Conservation (phyloP, 1,140 invertebrate species). For the Aradophagus sp. region DNA sequence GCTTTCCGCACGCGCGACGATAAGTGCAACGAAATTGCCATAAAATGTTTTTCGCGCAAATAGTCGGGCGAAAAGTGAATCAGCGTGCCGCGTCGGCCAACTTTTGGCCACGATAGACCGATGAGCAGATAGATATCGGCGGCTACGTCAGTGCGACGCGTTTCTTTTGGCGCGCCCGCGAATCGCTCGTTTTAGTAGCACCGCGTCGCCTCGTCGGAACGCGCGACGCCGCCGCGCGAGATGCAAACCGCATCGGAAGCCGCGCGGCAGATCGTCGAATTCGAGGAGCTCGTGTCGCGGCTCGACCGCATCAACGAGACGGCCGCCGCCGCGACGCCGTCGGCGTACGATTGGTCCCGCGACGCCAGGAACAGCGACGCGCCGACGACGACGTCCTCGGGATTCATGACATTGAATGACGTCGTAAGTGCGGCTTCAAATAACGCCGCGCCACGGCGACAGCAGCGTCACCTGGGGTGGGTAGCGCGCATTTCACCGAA, state of each 20-base stretch:
- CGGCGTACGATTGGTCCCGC: conserved; percentile 15
- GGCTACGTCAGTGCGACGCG: conserved; percentile 40
- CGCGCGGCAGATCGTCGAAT: conserved; percentile 69
- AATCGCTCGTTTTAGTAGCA: conserved; percentile 66
- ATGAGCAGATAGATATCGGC: conserved; percentile 37
- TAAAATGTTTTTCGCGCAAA: no score
- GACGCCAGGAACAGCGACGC: conserved; percentile 16
- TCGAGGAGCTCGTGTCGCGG: conserved; percentile 69
- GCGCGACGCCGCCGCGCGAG: conserved; percentile 46
- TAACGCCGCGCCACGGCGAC: conserved; percentile 32
- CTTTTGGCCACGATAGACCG: conserved; percentile 39
- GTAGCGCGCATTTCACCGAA: conserved; percentile 17
- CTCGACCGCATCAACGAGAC: conserved; percentile 69
- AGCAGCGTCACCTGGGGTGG: conserved; percentile 40
- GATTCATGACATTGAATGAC: conserved; percentile 47
- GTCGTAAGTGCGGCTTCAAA: conserved; percentile 45
- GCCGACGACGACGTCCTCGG: conserved; percentile 27
- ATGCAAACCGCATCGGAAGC: conserved; percentile 61
- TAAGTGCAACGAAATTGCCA: no score
- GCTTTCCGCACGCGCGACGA: no score
- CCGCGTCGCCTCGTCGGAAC: conserved; percentile 61
- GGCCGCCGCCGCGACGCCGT: conserved; percentile 12
- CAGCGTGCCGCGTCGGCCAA: no score
- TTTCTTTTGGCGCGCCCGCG: conserved; percentile 52
- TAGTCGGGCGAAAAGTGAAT: no score